These are phyloP conservation scores for Leptothorax acervorum DNA, from an alignment of 2,888 invertebrate species.

Conservation along the genomic window DNA sequence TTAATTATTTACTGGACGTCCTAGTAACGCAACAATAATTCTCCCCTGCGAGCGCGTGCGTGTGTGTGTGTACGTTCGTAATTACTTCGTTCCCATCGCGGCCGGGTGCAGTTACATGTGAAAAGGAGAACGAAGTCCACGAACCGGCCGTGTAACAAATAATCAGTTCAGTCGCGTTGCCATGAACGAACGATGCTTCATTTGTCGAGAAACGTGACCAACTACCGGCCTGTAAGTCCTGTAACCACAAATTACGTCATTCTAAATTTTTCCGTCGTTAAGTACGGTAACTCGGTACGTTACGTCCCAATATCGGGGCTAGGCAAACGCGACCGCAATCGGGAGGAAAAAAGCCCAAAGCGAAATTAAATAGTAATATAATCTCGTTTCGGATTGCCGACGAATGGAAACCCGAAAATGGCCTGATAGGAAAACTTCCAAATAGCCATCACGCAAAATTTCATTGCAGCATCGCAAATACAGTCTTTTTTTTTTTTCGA, in stretches of 20 bases:
- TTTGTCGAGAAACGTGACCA: conserved; percentile 18
- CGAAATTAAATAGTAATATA: conserved; percentile 49
- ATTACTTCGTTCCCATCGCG: conserved; percentile 74
- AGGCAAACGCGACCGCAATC: conserved; percentile 24
- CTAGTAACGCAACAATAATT: conserved; percentile 67
- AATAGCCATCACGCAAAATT: conserved; percentile 34
- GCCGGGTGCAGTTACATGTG: conserved; percentile 59
- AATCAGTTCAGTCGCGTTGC: conserved; percentile 29
- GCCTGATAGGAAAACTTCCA: conserved; percentile 17
- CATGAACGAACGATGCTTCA: conserved; percentile 13
- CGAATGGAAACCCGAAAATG: conserved; percentile 46
- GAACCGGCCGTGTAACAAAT: conserved; percentile 11
- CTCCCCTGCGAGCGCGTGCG: conserved; percentile 50
- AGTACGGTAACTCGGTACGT: conserved; percentile 30
- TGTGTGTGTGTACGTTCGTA: conserved; percentile 59
- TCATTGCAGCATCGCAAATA: conserved; percentile 38
- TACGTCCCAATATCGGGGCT: conserved; percentile 12
- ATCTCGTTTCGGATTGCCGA: conserved; percentile 41
- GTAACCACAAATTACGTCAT: conserved; percentile 15
- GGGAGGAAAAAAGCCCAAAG: conserved; percentile 27
- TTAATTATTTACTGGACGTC: conserved; percentile 81
- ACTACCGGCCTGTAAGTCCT: background rate
- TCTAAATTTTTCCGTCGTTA: conserved; percentile 36
- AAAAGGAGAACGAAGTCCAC: conserved; percentile 29
- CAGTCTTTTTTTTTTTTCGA: conserved; percentile 33